Base-by-base conservation (phyloP, 2,113 vertebrate genomes). In the Cyanoliseus patagonus region DNA sequence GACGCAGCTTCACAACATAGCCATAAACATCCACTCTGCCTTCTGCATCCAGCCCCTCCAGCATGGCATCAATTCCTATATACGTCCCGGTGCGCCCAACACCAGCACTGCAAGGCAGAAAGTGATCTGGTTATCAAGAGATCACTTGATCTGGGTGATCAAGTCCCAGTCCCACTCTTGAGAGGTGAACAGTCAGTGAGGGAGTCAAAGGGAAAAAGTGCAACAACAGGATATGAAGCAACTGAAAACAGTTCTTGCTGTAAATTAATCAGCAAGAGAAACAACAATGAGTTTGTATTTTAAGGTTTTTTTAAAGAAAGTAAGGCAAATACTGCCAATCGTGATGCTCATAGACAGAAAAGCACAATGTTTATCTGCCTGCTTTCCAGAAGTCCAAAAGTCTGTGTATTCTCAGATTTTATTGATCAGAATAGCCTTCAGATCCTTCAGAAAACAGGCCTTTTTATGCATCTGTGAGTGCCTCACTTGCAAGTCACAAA, bases 31-130 rank as follows among this genome's bases (percentile, higher is more conserved):
- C 99, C 87, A 99, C 98, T 86, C 97, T 98, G 93, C 98, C 98
- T 88, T 99, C 99, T 1, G 98, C 93, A 49, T 99, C 99, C 95
- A 99, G 96, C 46, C 98, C 98, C 95, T 99, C 99, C 88, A 99
- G 96, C 99, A 99, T 99, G 95, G 99, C 99, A 30, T 99, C 99
- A 6, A 99, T 99, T 25, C 98, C 98, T 4, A 99, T 99, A 33
- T 99, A 99, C 0, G 99, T 99, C 55, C 99, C 99, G 0, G 99
- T 99, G 69, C 99, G 98, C 14, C 99, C 99, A 3, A 99, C 99
- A 4, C 99, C 99, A 4, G 99, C 99, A 35, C 99, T 99, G 55
- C 47, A 28, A 20, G 39, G 52, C 67, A 20, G 74, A 85, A 33
- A 57, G 17, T 5, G 11, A 22, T 33, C 9, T 27, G 75, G 13